Conservation (phyloP, 2,113 vertebrate species). For the Pteropus alecto region DNA sequence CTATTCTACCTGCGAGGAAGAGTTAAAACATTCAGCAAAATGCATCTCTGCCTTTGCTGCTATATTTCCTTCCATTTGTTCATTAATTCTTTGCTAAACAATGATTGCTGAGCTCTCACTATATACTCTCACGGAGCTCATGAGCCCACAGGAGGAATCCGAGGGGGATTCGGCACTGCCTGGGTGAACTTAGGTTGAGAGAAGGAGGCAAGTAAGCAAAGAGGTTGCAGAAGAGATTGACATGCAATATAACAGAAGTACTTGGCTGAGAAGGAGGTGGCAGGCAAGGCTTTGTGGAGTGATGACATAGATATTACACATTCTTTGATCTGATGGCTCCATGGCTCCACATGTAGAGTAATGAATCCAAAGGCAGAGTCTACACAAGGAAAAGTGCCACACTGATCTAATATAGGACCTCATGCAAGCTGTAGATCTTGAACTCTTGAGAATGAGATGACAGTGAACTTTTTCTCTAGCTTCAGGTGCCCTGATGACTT, state of each 20-base stretch:
- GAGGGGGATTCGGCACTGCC: rapidly evolving
- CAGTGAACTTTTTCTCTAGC: background rate
- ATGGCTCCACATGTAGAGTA: background rate
- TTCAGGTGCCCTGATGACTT: background rate
- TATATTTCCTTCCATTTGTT: background rate
- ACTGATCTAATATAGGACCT: background rate
- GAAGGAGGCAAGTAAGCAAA: background rate
- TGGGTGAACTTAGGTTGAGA: background rate
- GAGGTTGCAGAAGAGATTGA: background rate
- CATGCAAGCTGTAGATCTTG: background rate
- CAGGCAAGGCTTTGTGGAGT: background rate
- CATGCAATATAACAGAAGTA: no score
- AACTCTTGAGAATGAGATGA: background rate
- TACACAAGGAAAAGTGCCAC: background rate
- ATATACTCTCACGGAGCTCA: background rate
- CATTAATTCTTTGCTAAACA: background rate
- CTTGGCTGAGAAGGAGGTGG: background rate
- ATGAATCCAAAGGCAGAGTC: background rate
- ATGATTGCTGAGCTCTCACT: background rate
- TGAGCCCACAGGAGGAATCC: background rate
- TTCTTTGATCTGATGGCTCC: background rate
- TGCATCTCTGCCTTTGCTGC: background rate
- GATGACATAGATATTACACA: background rate
- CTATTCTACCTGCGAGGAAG: background rate
- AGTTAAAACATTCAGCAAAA: background rate